Evolutionary conservation across 35 echinoderm and acorn worm genomes (phyloP), one percentile per base, ranked within the genome.

Genomic region (Stichopus chloronotus): DNA sequence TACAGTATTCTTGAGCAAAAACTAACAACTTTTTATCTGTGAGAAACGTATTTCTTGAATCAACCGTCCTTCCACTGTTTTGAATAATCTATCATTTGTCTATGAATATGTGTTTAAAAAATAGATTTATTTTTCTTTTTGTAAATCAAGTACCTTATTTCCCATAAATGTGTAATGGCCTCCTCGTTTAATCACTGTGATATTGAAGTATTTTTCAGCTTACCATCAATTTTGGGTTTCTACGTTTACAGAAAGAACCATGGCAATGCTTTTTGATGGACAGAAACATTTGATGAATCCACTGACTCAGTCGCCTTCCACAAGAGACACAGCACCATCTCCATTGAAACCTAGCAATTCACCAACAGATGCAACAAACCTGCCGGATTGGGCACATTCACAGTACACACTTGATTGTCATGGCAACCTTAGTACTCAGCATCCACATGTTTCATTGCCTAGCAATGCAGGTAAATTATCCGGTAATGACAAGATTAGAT

Each of bases 391-490:
- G 87, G 87, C 87, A 16, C 59, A 89, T 17, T 57, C 56, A 71
- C 87, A 89, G 23, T 89, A 89, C 25, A 89, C 87, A 0, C 60
- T 89, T 7, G 87, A 89, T 60, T 21, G 43, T 19, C 57, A 63
- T 17, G 87, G 87, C 58, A 57, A 89, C 71, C 60, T 89, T 20
- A 89, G 87, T 74, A 89, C 87, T 43, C 87, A 89, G 17, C 87
- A 89, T 11, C 87, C 87, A 89, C 10, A 17, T 71, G 57, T 89
- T 9, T 52, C 20, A 5, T 63, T 65, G 43, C 52, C 58, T 60
- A 9, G 43, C 7, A 65, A 5, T 54, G 13, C 87, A 89, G 87
- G 87, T 30, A 89, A 85, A 60, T 3, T 19, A 11, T 54, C 21
- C 52, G 43, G 57, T 13, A 12, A 30, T 85, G 56, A 55, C 55